Conservation (phyloP, 1,140 invertebrate species). For the Pomacea maculata region DNA sequence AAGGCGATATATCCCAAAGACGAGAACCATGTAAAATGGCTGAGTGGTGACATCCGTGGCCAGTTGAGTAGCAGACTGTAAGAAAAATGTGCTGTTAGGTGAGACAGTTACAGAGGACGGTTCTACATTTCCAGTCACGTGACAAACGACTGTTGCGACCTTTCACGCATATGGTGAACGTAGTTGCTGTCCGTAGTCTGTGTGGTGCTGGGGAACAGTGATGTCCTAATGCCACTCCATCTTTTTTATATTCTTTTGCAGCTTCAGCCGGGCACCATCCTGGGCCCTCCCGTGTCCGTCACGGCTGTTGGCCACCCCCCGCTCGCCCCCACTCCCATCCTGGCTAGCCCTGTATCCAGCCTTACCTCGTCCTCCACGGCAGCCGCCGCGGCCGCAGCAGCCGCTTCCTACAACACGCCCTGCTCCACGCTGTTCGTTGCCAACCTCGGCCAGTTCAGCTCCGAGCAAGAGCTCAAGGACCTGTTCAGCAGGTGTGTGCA, state of each 20-base stretch:
- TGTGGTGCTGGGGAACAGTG: too few relatives aligned
- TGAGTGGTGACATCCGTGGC: too few relatives aligned
- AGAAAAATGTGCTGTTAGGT: too few relatives aligned
- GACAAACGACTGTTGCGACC: too few relatives aligned
- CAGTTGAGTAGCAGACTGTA: too few relatives aligned
- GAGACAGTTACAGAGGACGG: too few relatives aligned
- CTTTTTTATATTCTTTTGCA: slow-evolving; percentile 32
- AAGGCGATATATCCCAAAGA: too few relatives aligned
- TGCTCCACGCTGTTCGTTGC: slow-evolving; percentile 98
- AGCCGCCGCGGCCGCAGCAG: slow-evolving; percentile 24
- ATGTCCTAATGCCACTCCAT: neutral
- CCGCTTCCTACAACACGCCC: slow-evolving; percentile 67
- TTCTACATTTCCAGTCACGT: too few relatives aligned
- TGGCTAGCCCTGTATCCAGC: slow-evolving; percentile 49
- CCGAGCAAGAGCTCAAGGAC: slow-evolving; percentile 96
- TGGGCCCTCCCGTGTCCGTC: slow-evolving; percentile 77
- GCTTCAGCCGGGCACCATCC: slow-evolving; percentile 72
- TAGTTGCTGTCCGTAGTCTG: too few relatives aligned
- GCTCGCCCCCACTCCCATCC: slow-evolving; percentile 58
- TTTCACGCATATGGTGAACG: too few relatives aligned
- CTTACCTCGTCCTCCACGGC: slow-evolving; percentile 72
- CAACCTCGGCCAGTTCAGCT: slow-evolving; percentile 92
- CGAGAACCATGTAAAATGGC: too few relatives aligned
- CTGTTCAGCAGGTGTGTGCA: slow-evolving; percentile 91
- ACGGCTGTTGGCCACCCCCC: slow-evolving; percentile 66